Evolutionary conservation across 2,113 vertebrate species (phyloP).

Genomic region (Octodon degus): DNA sequence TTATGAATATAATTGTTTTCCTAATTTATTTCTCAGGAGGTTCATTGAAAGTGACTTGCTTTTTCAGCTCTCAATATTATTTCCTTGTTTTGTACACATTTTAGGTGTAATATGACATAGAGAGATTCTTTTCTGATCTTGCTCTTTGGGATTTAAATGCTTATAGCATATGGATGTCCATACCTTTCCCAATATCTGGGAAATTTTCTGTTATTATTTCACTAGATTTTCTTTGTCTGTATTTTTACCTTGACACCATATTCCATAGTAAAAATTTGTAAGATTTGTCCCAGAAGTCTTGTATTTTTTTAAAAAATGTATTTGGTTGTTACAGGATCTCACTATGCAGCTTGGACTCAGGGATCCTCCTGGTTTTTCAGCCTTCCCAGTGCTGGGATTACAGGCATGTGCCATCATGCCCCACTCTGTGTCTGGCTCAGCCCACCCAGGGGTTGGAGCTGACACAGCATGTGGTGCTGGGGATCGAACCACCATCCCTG

Average conservation of each 20-base stretch:
- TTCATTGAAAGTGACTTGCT: neutral
- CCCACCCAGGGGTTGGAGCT: no score
- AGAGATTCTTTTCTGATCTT: neutral
- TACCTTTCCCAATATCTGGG: neutral
- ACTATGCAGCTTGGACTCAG: no score
- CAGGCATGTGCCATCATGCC: no score
- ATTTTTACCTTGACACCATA: neutral
- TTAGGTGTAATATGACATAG: neutral
- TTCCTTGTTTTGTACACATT: neutral
- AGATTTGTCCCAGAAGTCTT: neutral
- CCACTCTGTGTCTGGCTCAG: no score
- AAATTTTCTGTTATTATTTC: neutral
- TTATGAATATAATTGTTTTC: neutral
- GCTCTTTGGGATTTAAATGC: neutral
- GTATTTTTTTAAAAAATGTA: neutral
- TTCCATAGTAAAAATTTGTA: neutral
- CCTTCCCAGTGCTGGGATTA: no score
- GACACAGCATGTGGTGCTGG: no score
- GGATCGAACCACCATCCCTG: no score
- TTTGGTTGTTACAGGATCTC: no score
- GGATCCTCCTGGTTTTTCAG: no score
- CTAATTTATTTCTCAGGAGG: neutral
- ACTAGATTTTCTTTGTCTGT: neutral
- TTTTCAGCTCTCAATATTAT: neutral
- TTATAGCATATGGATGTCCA: neutral